Evolutionary conservation across 2,797 vertebrate genomes (phyloP), one percentile per base, ranked within the genome.

Genomic region (Phoeniculus purpureus): DNA sequence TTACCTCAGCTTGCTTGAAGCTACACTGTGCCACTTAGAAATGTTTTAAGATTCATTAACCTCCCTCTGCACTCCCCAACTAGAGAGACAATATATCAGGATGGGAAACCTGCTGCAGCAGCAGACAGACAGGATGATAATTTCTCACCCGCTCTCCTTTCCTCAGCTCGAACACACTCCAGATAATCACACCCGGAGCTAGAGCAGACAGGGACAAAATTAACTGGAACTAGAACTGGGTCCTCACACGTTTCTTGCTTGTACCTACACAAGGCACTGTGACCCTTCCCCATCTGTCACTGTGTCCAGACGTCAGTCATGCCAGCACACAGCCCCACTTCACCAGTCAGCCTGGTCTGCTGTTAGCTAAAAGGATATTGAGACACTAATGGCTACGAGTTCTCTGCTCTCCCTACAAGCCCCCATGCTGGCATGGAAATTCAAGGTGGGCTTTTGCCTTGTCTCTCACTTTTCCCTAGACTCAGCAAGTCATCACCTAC

Each of bases 11-110:
- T 92, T 50, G 86, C 91, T 93, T 81, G 75, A 84, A 92, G 94
- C 86, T 86, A 93, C 71, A 2, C 45, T 3, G 59, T 64, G 95
- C 92, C 89, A 86, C 92, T 92, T 80, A 85, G 52, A 90, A 84
- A 87, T 70, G 81, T 55, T 95, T 87, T 68, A 92, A 96, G 94
- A 92, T 95, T 96, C 91, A 90, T 95, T 92, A 92, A 93, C 86
- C 90, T 92, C 58, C 81, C 86, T 81, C 77, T 45, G 74, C 64
- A 81, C 92, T 91, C 74, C 72, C 81, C 83, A 88, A 10, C 71
- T 54, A 29, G 56, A 58, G 64, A 76, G 88, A 84, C 92, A 86
- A 86, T 93, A 66, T 79, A 92, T 93, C 94, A 94, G 94, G 83
- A n/a, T 27, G 70, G 67, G 67, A 84, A 92, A 96, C 83, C 81